phyloP scores from a whole-genome alignment of 2,888 invertebrate species.

The Trachelus iudaicus region DNA sequence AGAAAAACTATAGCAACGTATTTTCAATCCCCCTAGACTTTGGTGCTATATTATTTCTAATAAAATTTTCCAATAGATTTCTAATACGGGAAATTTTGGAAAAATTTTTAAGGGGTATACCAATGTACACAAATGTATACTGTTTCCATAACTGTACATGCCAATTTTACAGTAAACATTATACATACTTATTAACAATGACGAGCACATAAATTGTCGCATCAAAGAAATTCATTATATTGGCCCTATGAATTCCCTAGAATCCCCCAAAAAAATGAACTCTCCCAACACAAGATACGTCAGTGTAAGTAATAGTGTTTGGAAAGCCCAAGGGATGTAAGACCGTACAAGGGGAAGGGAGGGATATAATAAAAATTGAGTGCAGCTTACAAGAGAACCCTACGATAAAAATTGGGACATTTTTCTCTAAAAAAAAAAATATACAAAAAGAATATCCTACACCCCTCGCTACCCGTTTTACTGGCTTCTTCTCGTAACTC shows the following conservation, averaged over 20 bases:
- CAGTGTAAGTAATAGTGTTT: background rate
- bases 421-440: constrained; percentile 24
- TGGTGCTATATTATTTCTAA: background rate
- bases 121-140: too few relatives aligned
- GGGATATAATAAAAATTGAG: background rate
- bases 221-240: background rate
- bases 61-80: background rate
- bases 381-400: background rate
- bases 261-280: background rate
- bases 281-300: background rate
- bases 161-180: background rate
- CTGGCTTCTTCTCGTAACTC: background rate
- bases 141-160: background rate
- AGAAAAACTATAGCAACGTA: background rate
- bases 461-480: constrained; percentile 10
- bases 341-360: background rate
- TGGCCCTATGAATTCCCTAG: background rate
- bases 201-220: background rate
- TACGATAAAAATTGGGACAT: constrained; percentile 25
- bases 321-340: background rate
- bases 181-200: background rate
- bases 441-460: constrained; percentile 3
- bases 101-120: too few relatives aligned
- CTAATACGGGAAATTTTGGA: background rate
- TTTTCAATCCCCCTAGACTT: background rate